Evolutionary conservation across 2,797 vertebrate genomes (phyloP), one percentile per base, ranked within the genome.

Genomic region (Morus bassanus): DNA sequence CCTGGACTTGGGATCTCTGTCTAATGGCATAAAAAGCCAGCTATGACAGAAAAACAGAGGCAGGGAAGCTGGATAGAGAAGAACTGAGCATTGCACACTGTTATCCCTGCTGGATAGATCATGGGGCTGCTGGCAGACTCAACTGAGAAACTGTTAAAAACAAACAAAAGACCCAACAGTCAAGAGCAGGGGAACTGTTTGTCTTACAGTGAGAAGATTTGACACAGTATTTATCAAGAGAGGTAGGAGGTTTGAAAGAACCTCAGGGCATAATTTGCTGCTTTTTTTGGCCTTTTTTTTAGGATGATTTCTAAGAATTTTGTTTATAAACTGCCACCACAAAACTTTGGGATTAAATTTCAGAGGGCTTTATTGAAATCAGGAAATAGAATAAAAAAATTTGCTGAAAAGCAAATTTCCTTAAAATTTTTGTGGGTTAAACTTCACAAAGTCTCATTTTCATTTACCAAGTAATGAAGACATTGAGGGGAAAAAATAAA

Each of bases 81-180:
- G 35, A 87, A 65, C 6, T 1, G 5, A 72, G 10, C 57, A 77
- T 37, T 74, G 28, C 84, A 89, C 31, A 18, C 64, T 94, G 65
- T 39, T 90, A 79, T 67, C 70, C 21, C 74, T 82, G 65, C 33
- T 93, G 86, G 75, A 72, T 65, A 87, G 63, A 83, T 91, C 48
- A 57, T 13, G 15, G 64, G 13, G 84, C 60, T 87, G 59, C 81
- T 96, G 86, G 60, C 60, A 95, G n/a, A 64, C 23, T 87, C 60
- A 85, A 11, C 0, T 41, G 67, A 91, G 45, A 91, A 96, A 48
- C 60, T 82, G 81, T 67, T 93, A 70, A 82, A 83, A 94, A 81
- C 46, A 93, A 88, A 37, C 39, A 19, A 94, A 94, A 89, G 11
- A 1, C 12, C 39, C 33, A 83, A 19, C 37, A 68, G 8, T 85